These are phyloP conservation scores for Nasonia oneida DNA, from an alignment of 2,888 invertebrate species.

Conservation along the genomic window DNA sequence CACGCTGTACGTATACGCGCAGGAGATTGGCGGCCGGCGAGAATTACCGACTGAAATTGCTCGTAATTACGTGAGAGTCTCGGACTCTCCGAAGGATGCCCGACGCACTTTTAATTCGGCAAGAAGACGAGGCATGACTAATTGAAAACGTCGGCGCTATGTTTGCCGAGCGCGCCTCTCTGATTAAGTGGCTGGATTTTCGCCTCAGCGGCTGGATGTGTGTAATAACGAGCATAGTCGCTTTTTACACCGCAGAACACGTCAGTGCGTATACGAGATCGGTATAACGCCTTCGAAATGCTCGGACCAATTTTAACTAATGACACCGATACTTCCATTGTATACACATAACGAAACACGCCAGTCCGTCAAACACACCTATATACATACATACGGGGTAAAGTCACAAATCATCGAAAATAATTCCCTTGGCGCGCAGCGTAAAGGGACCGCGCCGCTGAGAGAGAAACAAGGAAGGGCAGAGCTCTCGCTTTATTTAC, in stretches of 20 bases:
- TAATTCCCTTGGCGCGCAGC: conserved; percentile 18
- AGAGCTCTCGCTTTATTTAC: conserved; percentile 22
- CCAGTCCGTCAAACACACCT: not conserved
- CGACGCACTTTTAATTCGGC: not conserved
- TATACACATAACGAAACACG: not conserved
- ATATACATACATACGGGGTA: not conserved
- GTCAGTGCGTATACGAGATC: not conserved
- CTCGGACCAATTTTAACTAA: not conserved
- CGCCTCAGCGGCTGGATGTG: not conserved
- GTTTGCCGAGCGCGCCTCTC: not conserved
- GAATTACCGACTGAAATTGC: conserved; percentile 50
- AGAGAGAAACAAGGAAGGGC: conserved; percentile 7
- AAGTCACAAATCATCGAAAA: conserved; percentile 31
- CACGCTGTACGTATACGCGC: conserved; percentile 8
- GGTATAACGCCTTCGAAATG: not conserved
- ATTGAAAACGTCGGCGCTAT: conserved; percentile 1
- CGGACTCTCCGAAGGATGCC: not conserved
- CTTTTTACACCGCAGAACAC: not conserved
- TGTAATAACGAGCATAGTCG: not conserved
- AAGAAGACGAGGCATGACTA: conserved; percentile 8
- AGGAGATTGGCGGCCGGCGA: conserved; percentile 12
- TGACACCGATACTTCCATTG: not conserved
- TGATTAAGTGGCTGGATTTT: not conserved
- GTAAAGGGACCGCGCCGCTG: not conserved
- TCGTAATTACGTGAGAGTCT: conserved; percentile 33